Evolutionary conservation across 92 coral and sea anemone species (phyloP).

Genomic region (Muricea muricata): DNA sequence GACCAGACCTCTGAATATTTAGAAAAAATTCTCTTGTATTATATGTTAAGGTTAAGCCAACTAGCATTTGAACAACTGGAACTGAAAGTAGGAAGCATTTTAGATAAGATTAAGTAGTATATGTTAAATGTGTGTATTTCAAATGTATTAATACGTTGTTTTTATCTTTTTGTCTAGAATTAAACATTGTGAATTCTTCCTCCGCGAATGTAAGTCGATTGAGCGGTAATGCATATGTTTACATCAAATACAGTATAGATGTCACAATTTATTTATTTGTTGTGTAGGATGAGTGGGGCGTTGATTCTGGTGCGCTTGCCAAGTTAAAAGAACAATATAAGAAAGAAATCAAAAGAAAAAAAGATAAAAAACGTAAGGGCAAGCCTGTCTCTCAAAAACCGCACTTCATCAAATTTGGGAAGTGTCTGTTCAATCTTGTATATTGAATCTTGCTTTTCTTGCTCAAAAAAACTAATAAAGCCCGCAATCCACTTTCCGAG

Average conservation of each 20-base stretch:
- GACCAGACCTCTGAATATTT: too few relatives aligned
- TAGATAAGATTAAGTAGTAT: too few relatives aligned
- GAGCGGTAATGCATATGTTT: background rate
- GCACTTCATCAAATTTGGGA: too few relatives aligned
- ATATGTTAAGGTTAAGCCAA: too few relatives aligned
- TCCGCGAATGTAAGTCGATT: constrained; percentile 26
- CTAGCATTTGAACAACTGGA: too few relatives aligned
- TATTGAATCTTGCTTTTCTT: too few relatives aligned
- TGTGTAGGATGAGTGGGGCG: constrained; percentile 96
- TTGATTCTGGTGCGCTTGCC: constrained; percentile 86
- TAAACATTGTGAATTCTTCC: background rate
- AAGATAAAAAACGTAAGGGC: constrained; percentile 86
- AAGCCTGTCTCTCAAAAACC: too few relatives aligned
- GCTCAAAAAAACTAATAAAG: too few relatives aligned
- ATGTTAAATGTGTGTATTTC: background rate
- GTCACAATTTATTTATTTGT: background rate
- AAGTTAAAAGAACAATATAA: constrained; percentile 96
- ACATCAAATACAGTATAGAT: background rate
- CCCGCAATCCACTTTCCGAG: too few relatives aligned
- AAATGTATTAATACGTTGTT: background rate
- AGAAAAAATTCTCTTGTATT: too few relatives aligned
- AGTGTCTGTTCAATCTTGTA: too few relatives aligned
- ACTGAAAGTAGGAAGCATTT: too few relatives aligned
- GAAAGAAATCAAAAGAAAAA: constrained; percentile 80
- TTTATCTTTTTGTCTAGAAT: background rate